Base-by-base conservation (phyloP, 1,140 invertebrate genomes). In the Scylla paramamosain region DNA sequence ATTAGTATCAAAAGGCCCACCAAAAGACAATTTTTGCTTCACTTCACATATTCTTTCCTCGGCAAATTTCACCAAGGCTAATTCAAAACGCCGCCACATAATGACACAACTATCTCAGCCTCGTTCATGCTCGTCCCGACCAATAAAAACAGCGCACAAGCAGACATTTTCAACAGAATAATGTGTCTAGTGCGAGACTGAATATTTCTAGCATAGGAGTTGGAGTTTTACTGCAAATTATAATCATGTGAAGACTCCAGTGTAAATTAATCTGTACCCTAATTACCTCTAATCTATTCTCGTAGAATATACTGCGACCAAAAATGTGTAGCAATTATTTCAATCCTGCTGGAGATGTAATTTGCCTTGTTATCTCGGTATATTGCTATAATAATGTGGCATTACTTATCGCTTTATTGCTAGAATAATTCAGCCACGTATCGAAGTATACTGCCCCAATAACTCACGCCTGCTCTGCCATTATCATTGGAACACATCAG, bases 371-470 rank as follows among this genome's bases (percentile, higher is more conserved):
- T 93, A 83, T 77, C 91, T 82, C 29, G 82, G 29, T 86, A 93
- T 93, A 93, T 83, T 93, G 45, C 82, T 93, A 93, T 93, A 91
- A 93, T 93, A 93, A 93, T 93, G 67, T 86, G 92, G 45, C 67
- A 86, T 82, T 93, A 93, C 82, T 83, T 83, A 48, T 93, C 82
- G 77, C 67, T 93, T 93, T 93, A 93, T 93, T 93, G 92, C 92
- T 86, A 86, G 67, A 39, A 93, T 93, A 83, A 93, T 86, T 93
- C 82, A 46, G 45, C 82, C 29, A 82, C 67, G 39, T 93, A 93
- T 93, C 82, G 92, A 86, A 93, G 82, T 93, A 93, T 93, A 93
- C 46, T 93, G 92, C 25, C 82, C 46, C 67, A 46, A 83, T 82
- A 83, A 93, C 67, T 93, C 67, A 86, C 82, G 67, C 77, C 29